Percentiles rank a stretch among this genome's conserved stretches.
Conservation (phyloP, 2,888 invertebrate genomes). For the Nephrotoma appendiculata region DNA sequence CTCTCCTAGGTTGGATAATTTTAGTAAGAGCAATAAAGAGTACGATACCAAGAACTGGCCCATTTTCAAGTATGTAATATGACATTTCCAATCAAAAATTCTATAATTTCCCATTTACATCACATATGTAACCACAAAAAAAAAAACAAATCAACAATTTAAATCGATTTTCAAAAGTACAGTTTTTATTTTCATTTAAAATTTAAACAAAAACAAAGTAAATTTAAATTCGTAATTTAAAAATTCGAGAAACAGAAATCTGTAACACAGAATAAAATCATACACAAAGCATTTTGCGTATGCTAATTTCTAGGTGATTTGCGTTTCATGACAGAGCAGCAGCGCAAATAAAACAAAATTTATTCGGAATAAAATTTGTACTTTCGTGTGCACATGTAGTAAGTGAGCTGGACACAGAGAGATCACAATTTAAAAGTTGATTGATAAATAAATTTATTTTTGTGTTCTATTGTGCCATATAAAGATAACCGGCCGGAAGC, state of each 20-base stretch:
- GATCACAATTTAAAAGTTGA: background rate
- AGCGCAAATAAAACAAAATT: background rate
- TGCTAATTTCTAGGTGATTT: background rate
- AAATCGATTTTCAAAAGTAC: background rate
- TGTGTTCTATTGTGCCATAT: background rate
- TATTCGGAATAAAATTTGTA: background rate
- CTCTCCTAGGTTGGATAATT: no score
- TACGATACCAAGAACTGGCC: no score
- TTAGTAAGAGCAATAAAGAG: no score
- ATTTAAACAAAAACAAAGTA: background rate
- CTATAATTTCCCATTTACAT: no score
- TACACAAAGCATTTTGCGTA: background rate
- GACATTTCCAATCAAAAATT: no score
- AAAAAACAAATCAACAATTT: background rate
- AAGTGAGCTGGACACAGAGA: background rate
- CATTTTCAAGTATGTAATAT: no score
- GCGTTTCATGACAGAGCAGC: background rate
- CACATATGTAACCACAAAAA: background rate
- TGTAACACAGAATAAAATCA: background rate
- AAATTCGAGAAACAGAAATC: background rate
- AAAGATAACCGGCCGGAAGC: background rate
- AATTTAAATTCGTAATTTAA: background rate
- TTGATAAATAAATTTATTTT: background rate
- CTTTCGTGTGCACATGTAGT: background rate
- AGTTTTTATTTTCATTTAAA: background rate